These are phyloP conservation scores for Latrodectus elegans DNA, from an alignment of 2,888 invertebrate species.

Conservation along the genomic window DNA sequence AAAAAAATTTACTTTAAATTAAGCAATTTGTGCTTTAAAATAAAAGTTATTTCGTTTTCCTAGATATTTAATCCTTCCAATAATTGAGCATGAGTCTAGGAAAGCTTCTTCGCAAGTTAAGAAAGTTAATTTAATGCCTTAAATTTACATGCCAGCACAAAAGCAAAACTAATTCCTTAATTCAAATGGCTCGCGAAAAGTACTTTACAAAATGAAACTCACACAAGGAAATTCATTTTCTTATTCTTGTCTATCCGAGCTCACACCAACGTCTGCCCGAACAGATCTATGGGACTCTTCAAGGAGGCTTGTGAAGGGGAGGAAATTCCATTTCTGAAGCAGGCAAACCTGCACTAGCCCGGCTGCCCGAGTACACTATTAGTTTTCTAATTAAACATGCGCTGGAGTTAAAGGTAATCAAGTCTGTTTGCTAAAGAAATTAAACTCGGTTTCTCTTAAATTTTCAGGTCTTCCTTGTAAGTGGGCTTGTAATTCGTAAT, in stretches of 20 bases:
- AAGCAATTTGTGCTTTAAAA: too few species aligned
- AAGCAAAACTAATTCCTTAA: constrained; percentile 39
- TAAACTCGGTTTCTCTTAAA: constrained; percentile 26
- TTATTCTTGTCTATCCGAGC: neutral
- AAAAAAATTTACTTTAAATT: too few species aligned
- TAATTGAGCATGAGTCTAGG: too few species aligned
- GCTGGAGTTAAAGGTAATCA: constrained; percentile 37
- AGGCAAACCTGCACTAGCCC: neutral
- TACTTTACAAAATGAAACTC: neutral
- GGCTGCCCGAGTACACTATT: neutral
- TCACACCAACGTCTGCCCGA: constrained; percentile 6
- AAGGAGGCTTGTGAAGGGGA: neutral
- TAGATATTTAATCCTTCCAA: too few species aligned
- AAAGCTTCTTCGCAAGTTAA: too few species aligned
- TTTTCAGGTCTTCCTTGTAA: constrained; percentile 25
- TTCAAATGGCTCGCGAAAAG: constrained; percentile 4
- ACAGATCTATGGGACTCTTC: neutral
- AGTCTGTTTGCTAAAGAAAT: constrained; percentile 37
- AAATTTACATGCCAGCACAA: neutral
- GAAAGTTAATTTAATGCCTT: neutral
- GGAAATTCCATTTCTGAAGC: constrained; percentile 4
- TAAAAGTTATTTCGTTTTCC: too few species aligned
- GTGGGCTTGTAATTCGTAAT: constrained; percentile 21
- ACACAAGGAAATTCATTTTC: constrained; percentile 37
- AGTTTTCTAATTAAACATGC: constrained; percentile 43